Evolutionary conservation across 2,113 vertebrate species (phyloP).

Genomic region (Mesoclemmys tuberculata): DNA sequence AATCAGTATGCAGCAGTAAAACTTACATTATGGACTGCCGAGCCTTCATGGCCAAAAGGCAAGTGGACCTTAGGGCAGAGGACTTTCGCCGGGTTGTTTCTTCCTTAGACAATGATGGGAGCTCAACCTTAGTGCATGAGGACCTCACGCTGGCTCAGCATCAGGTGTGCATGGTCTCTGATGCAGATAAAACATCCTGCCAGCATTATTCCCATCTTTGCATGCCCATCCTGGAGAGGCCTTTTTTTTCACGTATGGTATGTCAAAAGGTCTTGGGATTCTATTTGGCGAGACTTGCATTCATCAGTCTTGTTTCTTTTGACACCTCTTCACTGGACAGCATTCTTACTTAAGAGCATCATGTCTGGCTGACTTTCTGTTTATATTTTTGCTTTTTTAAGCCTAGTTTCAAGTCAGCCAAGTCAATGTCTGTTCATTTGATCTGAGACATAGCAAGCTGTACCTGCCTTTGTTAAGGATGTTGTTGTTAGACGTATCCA

Average conservation of each 20-base stretch:
- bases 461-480: not conserved
- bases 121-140: too few relatives aligned
- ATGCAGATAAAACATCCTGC: not conserved
- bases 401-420: too few relatives aligned
- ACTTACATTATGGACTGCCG: too few relatives aligned
- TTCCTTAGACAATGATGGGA: not conserved
- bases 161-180: not conserved
- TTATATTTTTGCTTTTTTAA: too few relatives aligned
- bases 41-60: too few relatives aligned
- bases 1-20: too few relatives aligned
- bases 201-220: not conserved
- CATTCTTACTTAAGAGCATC: not conserved
- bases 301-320: not conserved
- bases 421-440: too few relatives aligned
- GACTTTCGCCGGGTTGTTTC: not conserved
- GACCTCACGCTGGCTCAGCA: not conserved
- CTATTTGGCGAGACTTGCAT: not conserved
- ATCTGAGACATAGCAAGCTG: too few relatives aligned
- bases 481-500: not conserved
- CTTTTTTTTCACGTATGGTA: fast-evolving
- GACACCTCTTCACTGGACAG: not conserved
- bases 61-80: not conserved
- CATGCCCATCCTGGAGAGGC: not conserved
- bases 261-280: not conserved
- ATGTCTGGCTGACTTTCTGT: not conserved